Conservation (phyloP, 2,888 invertebrate genomes). For the Apamea anceps region DNA sequence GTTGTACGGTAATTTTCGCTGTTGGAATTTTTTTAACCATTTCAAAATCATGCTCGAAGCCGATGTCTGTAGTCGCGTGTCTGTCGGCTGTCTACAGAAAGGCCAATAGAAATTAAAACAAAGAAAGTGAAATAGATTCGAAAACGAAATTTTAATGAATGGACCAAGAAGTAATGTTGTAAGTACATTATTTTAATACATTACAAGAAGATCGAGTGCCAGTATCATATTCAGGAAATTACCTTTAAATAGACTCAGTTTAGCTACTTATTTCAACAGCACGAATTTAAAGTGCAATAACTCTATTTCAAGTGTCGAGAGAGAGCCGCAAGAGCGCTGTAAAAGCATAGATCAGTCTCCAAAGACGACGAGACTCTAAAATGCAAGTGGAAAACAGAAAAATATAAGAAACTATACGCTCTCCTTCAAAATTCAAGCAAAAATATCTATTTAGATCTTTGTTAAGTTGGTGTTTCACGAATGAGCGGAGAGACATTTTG, state of each 20-base stretch:
- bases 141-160: constrained; percentile 67
- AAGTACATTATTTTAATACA: constrained; percentile 83
- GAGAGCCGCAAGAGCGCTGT: constrained; percentile 77
- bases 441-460: constrained; percentile 83
- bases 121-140: constrained; percentile 66
- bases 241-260: constrained; percentile 70
- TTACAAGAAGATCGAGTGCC: constrained; percentile 83
- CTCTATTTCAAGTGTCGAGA: constrained; percentile 81
- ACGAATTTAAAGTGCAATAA: constrained; percentile 82
- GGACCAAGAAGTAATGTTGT: constrained; percentile 64
- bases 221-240: constrained; percentile 70
- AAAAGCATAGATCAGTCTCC: constrained; percentile 79
- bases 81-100: constrained; percentile 63
- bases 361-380: constrained; percentile 78
- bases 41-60: constrained; percentile 78
- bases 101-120: constrained; percentile 72
- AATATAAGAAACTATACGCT: constrained; percentile 79
- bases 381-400: constrained; percentile 81
- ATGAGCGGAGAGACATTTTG: constrained; percentile 86
- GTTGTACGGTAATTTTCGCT: constrained; percentile 76
- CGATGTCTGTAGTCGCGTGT: constrained; percentile 73
- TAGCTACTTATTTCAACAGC: constrained; percentile 76
- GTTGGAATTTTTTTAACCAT: constrained; percentile 56
- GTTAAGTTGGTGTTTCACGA: constrained; percentile 79
- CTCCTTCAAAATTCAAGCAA: constrained; percentile 82